phyloP scores from a whole-genome alignment of 2,113 vertebrate genomes.

The Eonycteris spelaea region DNA sequence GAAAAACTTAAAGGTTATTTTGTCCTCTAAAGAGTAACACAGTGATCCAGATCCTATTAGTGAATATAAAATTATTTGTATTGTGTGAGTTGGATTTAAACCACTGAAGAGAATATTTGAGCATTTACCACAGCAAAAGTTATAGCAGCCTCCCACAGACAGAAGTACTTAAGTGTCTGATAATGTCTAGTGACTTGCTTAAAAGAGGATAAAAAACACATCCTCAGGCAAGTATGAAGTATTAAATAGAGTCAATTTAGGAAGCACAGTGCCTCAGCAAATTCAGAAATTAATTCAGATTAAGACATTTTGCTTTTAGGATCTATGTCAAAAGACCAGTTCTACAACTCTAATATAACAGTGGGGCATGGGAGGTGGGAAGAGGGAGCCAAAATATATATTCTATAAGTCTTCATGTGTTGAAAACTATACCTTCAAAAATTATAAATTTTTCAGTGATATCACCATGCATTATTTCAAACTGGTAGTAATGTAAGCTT shows the following conservation, averaged over 20 bases:
- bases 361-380: fast-evolving
- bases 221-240: slow-evolving; percentile 54
- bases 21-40: background rate
- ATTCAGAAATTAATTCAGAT: slow-evolving; percentile 59
- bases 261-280: background rate
- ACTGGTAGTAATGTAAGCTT: background rate
- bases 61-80: background rate
- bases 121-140: slow-evolving; percentile 48
- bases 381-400: background rate
- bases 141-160: slow-evolving; percentile 52
- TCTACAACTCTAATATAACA: background rate
- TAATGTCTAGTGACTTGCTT: slow-evolving; percentile 54
- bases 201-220: slow-evolving; percentile 60
- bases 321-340: background rate
- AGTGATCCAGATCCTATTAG: background rate
- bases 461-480: background rate
- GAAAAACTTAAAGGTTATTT: background rate
- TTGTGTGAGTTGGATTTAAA: background rate
- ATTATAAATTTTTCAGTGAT: background rate
- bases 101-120: slow-evolving; percentile 13
- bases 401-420: background rate
- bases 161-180: slow-evolving; percentile 53
- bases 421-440: background rate
- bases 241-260: slow-evolving; percentile 47
- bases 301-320: slow-evolving; percentile 21